Conservation (phyloP, 2,113 vertebrate genomes). For the Brachyhypopomus gauderio region DNA sequence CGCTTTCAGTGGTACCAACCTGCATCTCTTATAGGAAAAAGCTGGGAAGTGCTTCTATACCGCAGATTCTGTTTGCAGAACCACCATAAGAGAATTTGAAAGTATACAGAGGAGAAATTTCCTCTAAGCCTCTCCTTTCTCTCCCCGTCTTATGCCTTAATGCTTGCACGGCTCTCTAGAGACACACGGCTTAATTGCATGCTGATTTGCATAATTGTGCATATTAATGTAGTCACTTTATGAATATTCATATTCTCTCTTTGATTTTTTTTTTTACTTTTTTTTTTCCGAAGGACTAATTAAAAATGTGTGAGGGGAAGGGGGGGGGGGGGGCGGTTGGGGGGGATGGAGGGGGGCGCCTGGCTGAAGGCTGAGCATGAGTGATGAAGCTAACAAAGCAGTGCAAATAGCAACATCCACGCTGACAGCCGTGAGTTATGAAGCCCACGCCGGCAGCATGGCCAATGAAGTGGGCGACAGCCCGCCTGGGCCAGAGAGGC, state of each 20-base stretch:
- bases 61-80: constrained; percentile 25
- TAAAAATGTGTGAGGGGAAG: constrained; percentile 80
- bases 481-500: constrained; percentile 40
- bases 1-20: not conserved
- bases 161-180: constrained; percentile 80
- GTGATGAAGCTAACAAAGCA: constrained; percentile 80
- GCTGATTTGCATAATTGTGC: constrained; percentile 96
- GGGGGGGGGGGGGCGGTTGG: constrained; percentile 63
- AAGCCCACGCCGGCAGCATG: constrained; percentile 72
- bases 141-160: constrained; percentile 79
- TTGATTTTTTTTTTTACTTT: constrained; percentile 82
- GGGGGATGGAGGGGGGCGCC: constrained; percentile 66
- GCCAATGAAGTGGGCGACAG: constrained; percentile 65
- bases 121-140: constrained; percentile 77
- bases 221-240: constrained; percentile 88
- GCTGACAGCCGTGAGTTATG: constrained; percentile 80
- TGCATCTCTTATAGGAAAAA: not conserved
- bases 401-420: constrained; percentile 79
- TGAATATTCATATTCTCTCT: constrained; percentile 91
- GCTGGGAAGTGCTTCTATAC: not conserved
- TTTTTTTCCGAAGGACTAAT: constrained; percentile 79
- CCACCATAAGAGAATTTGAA: constrained; percentile 59
- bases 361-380: constrained; percentile 77
- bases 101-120: constrained; percentile 78
- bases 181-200: constrained; percentile 89